These are phyloP conservation scores for Aporrectodea caliginosa DNA, from an alignment of 1,140 invertebrate species.

Conservation along the genomic window DNA sequence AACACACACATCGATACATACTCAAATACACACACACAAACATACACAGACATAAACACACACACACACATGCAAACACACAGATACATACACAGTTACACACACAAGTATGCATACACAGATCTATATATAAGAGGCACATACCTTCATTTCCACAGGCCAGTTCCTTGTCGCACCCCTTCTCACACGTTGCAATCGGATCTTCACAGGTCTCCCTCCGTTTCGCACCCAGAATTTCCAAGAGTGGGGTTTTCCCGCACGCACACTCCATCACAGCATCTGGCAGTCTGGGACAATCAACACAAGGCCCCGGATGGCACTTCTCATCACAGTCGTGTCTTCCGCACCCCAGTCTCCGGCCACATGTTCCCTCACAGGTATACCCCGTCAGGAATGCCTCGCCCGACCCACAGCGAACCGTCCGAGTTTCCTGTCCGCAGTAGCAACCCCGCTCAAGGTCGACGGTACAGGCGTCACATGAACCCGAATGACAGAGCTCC, in stretches of 20 bases:
- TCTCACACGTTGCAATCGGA: slow-evolving; percentile 77
- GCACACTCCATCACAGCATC: slow-evolving; percentile 69
- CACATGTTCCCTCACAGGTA: slow-evolving; percentile 35
- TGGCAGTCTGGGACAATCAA: slow-evolving; percentile 43
- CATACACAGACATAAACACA: too few relatives aligned
- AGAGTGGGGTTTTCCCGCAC: slow-evolving; percentile 70
- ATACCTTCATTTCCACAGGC: slow-evolving; percentile 73
- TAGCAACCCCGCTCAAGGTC: slow-evolving; percentile 58
- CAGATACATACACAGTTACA: too few relatives aligned
- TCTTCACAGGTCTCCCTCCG: slow-evolving; percentile 66
- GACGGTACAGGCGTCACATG: slow-evolving; percentile 49
- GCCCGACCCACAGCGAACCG: slow-evolving; percentile 58
- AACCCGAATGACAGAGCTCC: slow-evolving; percentile 52
- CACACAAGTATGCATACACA: too few relatives aligned
- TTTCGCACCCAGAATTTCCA: slow-evolving; percentile 37
- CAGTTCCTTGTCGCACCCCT: slow-evolving; percentile 72
- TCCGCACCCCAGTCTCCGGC: slow-evolving; percentile 49
- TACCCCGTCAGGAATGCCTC: slow-evolving; percentile 38
- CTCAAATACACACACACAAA: too few relatives aligned
- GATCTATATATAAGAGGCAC: too few relatives aligned
- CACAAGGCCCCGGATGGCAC: slow-evolving; percentile 52
- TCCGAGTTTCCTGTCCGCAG: slow-evolving; percentile 60
- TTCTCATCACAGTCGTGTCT: slow-evolving; percentile 49
- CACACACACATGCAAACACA: too few relatives aligned
- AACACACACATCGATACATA: too few relatives aligned